Evolutionary conservation across 1,140 invertebrate genomes (phyloP), one percentile per base, ranked within the genome.

Genomic region (Batillaria attramentaria): DNA sequence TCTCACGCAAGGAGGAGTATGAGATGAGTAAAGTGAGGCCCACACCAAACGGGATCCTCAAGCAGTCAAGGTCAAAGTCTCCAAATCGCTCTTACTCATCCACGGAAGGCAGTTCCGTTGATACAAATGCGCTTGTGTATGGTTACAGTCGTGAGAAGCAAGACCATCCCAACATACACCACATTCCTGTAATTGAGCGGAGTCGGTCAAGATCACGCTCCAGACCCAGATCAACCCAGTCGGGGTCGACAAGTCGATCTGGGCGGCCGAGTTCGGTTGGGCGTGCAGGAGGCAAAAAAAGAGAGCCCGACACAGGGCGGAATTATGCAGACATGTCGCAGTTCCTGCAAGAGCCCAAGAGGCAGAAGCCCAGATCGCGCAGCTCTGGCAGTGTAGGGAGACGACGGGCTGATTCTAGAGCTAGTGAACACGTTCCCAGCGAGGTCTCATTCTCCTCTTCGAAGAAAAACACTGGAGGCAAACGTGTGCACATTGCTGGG

Each of bases 41-140:
- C 18, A 57, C 31, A 57, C 73, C 73, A 5, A 62, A 62, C 39
- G 73, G 73, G 3, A 75, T 75, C 37, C 57, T 75, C 13, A 75
- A 75, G n/a, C n/a, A n/a, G 73, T 62, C 73, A 31, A 62, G 73
- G 54, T 75, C 73, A 35, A 75, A 75, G 73, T 75, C 73, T 18
- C 73, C 73, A 31, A 75, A 75, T 28, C 35, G 73, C 8, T 75
- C 73, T n/a, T 57, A 75, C 33, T 75, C 73, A 33, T 75, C 73
- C n/a, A 75, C 73, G 35, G 73, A 75, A 18, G 57, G 73, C 35
- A 75, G 73, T 39, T 57, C 73, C 3, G 57, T 60, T 18, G 73
- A 75, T 57, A 75, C 28, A 4, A 75, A 75, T n/a, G 73, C 73
- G 3, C 18, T 75, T 6, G 73, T 75, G 54, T 75, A 75, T 39